These are phyloP conservation scores for Cosmopolites sordidus DNA, from an alignment of 2,888 invertebrate genomes.

Conservation along the genomic window DNA sequence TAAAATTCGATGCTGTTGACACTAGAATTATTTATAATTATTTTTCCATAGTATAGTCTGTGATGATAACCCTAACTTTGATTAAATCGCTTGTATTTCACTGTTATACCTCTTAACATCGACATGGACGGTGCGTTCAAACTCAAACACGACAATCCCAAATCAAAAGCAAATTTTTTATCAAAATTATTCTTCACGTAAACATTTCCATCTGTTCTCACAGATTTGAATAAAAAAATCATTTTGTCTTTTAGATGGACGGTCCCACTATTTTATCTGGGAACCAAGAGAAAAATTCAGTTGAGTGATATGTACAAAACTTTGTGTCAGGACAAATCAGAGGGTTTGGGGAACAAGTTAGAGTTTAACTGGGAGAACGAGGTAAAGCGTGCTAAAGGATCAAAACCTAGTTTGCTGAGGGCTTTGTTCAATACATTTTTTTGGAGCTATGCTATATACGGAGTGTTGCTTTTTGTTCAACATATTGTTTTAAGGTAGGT, in stretches of 20 bases:
- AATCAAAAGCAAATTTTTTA: conserved; percentile 55
- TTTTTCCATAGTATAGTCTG: no score
- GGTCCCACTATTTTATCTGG: conserved; percentile 48
- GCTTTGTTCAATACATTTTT: conserved; percentile 31
- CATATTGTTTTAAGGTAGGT: conserved; percentile 32
- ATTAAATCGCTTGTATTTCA: background rate
- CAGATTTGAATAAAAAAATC: background rate
- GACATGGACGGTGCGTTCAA: conserved; percentile 33
- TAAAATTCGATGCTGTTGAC: no score
- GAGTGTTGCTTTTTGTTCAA: conserved; percentile 29
- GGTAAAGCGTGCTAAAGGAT: conserved; percentile 20
- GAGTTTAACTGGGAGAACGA: conserved; percentile 52
- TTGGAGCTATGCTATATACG: conserved; percentile 29
- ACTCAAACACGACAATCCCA: conserved; percentile 51
- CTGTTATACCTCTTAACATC: background rate
- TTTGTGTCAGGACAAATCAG: conserved; percentile 58
- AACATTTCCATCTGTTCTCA: background rate
- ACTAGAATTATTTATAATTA: no score
- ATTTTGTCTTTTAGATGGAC: conserved; percentile 40
- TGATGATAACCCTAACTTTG: background rate
- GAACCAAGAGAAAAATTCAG: conserved; percentile 58
- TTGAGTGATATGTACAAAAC: conserved; percentile 62
- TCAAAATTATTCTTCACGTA: conserved; percentile 44
- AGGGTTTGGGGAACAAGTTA: conserved; percentile 58
- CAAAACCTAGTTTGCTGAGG: conserved; percentile 31